phyloP scores from a whole-genome alignment of 1,140 invertebrate genomes.

The Halyomorpha halys region DNA sequence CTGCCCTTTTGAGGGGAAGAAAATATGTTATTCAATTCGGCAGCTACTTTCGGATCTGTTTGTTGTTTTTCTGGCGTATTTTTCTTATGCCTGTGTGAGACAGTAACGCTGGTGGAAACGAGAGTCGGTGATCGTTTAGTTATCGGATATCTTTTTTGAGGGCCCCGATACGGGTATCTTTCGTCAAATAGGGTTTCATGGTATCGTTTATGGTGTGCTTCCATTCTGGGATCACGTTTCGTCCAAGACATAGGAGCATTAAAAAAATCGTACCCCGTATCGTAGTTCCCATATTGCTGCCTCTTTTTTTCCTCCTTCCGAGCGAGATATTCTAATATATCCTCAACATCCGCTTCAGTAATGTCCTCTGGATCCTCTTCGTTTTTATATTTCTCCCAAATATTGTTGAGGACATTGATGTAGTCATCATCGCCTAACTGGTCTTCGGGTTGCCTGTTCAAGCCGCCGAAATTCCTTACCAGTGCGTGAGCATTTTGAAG shows the following conservation, averaged over 20 bases:
- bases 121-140: slow-evolving; percentile 27
- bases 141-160: slow-evolving; percentile 29
- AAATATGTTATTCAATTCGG: slow-evolving; percentile 31
- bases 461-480: slow-evolving; percentile 26
- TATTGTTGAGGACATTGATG: slow-evolving; percentile 27
- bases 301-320: slow-evolving; percentile 27
- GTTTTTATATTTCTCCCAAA: slow-evolving; percentile 30
- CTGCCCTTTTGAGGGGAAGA: slow-evolving; percentile 9
- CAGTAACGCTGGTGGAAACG: background rate
- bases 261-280: slow-evolving; percentile 27
- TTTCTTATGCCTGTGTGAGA: slow-evolving; percentile 22
- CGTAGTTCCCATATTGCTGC: slow-evolving; percentile 20
- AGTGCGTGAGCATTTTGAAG: slow-evolving; percentile 26
- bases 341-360: slow-evolving; percentile 26
- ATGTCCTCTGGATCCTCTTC: slow-evolving; percentile 26
- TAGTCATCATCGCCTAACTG: slow-evolving; percentile 25
- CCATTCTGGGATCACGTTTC: background rate
- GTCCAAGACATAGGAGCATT: slow-evolving; percentile 27
- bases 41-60: slow-evolving; percentile 31
- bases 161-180: slow-evolving; percentile 23
- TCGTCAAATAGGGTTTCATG: slow-evolving; percentile 26
- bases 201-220: slow-evolving; percentile 17
- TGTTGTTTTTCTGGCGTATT: slow-evolving; percentile 22
- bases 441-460: slow-evolving; percentile 25
- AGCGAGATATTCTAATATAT: slow-evolving; percentile 25